Conservation (phyloP, 1,140 invertebrate species). For the Eubasilissa regina region DNA sequence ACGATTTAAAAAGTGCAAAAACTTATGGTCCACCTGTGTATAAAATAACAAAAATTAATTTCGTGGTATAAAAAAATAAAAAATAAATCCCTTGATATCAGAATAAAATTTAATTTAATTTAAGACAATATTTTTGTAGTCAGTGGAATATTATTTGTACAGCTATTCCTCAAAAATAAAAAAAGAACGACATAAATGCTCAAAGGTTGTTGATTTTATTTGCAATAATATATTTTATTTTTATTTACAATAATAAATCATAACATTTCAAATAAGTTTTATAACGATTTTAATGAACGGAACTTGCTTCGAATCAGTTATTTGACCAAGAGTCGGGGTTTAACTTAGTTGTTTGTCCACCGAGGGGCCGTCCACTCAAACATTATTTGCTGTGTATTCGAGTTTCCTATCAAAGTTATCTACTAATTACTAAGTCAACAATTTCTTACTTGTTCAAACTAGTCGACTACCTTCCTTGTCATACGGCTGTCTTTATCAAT, state of each 20-base stretch:
- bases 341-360: constrained; percentile 42
- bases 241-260: background rate
- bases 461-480: constrained; percentile 37
- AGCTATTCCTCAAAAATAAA: too few species aligned
- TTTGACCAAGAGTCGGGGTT: constrained; percentile 13
- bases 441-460: constrained; percentile 31
- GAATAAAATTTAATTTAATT: too few species aligned
- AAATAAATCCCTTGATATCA: too few species aligned
- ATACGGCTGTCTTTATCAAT: constrained; percentile 13
- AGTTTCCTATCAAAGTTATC: constrained; percentile 48
- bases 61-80: too few species aligned
- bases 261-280: constrained; percentile 18
- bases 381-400: constrained; percentile 49
- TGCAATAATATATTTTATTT: background rate
- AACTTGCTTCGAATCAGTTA: constrained; percentile 26
- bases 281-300: constrained; percentile 11
- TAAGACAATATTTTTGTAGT: too few species aligned
- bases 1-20: too few species aligned
- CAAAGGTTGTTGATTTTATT: too few species aligned
- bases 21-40: too few species aligned
- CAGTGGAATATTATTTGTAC: too few species aligned
- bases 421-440: constrained; percentile 47
- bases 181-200: too few species aligned
- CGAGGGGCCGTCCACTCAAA: constrained; percentile 41
- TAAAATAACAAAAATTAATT: too few species aligned